Conservation (phyloP, 2,888 invertebrate genomes). For the Melanostoma scalare region DNA sequence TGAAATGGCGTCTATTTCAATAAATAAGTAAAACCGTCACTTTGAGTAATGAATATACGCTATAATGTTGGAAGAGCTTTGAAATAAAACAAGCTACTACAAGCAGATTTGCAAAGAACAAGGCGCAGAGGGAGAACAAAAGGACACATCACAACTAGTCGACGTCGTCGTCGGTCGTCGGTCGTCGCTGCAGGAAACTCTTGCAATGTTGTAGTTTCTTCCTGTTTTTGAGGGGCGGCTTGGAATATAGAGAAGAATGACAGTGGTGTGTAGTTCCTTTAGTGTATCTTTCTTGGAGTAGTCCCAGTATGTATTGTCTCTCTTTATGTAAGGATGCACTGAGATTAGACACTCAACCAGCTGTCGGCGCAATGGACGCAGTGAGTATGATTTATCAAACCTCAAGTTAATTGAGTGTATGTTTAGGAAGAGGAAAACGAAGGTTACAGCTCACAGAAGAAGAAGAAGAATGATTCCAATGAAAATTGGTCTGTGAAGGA, state of each 20-base stretch:
- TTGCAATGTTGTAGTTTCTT: constrained; percentile 64
- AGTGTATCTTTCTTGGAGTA: constrained; percentile 37
- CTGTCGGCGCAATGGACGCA: constrained; percentile 71
- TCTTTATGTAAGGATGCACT: constrained; percentile 49
- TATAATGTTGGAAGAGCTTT: constrained; percentile 59
- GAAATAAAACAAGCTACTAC: constrained; percentile 29
- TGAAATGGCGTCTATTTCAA: constrained; percentile 72
- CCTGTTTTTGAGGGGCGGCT: constrained; percentile 35
- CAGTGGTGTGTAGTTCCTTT: constrained; percentile 49
- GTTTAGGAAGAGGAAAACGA: constrained; percentile 40
- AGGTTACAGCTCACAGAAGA: not conserved
- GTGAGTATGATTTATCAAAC: constrained; percentile 72
- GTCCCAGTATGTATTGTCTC: constrained; percentile 27
- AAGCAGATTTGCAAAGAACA: not conserved
- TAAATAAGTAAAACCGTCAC: constrained; percentile 73
- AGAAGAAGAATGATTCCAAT: constrained; percentile 2
- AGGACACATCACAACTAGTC: constrained; percentile 55
- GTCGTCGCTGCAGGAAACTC: constrained; percentile 51
- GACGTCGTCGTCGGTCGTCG: constrained; percentile 12
- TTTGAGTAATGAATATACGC: constrained; percentile 72
- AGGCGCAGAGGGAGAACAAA: constrained; percentile 18
- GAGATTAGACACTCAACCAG: constrained; percentile 72
- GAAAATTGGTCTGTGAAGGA: constrained; percentile 24
- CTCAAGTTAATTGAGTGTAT: constrained; percentile 73
- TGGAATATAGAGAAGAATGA: constrained; percentile 54